Base-by-base conservation (phyloP, 2,113 vertebrate genomes). In the Ia io region DNA sequence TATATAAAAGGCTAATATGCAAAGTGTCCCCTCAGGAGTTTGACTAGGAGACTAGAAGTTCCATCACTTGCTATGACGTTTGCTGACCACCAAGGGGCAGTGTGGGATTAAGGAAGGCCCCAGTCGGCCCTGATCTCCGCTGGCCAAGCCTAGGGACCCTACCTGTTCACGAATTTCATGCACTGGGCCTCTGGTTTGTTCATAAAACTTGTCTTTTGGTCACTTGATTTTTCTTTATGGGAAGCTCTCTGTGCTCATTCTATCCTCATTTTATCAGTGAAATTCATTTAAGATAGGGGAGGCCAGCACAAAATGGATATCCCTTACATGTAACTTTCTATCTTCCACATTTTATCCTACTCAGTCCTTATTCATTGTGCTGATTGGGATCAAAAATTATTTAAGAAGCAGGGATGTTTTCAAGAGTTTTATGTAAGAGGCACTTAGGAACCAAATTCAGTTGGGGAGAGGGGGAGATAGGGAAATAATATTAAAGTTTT, bases 111-210 rank as follows among this genome's bases (percentile, higher is more conserved):
- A 61, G 59, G 59, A 61, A 28, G 25, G 23, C 59, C 10, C 25
- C 1, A 25, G 23, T 25, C 10, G 1, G 59, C 59, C 25, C 10
- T 61, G 23, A 61, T 61, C 8, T 1, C 10, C 0, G n/a, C n/a
- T n/a, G 10, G 25, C 25, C 25, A 61, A 23, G 56, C 56, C 56
- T 61, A 61, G 3, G 59, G 25, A 61, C 59, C 9, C 59, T 61
- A 28, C 10, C 10, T 3, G 3, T 61, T 61, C 59, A 61, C 4
- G 4, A 28, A 28, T 28, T 61, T 61, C 10, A 11, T 61, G 59
- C 25, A 61, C 25, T 28, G 59, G 59, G 59, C 4, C 59, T 61
- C 59, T 61, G 59, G 40, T 22, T 40, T 82, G 22, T 56, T 49
- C 28, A 76, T 10, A 61, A 47, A 56, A 12, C 2, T 44, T 86